Percentiles rank a stretch among this genome's conserved stretches.
Evolutionary conservation across 2,797 vertebrate genomes (phyloP).

Genomic region (Micropoecilia bifurca): DNA sequence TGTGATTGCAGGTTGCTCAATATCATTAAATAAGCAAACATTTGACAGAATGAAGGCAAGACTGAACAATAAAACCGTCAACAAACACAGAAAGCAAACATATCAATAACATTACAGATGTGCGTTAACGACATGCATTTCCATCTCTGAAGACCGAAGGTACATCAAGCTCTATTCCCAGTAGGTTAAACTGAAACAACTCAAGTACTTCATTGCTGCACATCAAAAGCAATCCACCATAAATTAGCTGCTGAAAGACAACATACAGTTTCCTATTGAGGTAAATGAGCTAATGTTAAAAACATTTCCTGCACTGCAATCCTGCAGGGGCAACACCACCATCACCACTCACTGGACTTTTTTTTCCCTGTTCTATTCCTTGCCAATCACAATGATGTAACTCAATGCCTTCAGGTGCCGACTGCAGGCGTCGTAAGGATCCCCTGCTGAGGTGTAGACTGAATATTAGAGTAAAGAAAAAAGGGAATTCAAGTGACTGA

Average conservation of each 20-base stretch:
- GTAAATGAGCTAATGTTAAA: slow-evolving; percentile 74
- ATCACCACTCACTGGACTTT: background rate
- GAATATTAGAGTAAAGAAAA: background rate
- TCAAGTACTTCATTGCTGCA: slow-evolving; percentile 70
- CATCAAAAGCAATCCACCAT: slow-evolving; percentile 69
- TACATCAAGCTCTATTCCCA: slow-evolving; percentile 71
- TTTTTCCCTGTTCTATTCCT: background rate
- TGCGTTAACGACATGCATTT: slow-evolving; percentile 52
- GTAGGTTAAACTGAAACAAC: slow-evolving; percentile 76
- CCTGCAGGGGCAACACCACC: slow-evolving; percentile 34
- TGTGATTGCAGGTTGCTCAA: slow-evolving; percentile 33
- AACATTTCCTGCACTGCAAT: slow-evolving; percentile 75
- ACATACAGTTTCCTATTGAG: slow-evolving; percentile 73
- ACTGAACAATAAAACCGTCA: slow-evolving; percentile 34
- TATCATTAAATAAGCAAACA: slow-evolving; percentile 30
- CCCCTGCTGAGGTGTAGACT: background rate
- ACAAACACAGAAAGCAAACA: slow-evolving; percentile 54
- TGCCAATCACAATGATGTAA: slow-evolving; percentile 1
- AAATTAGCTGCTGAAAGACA: slow-evolving; percentile 72
- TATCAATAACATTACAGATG: slow-evolving; percentile 65
- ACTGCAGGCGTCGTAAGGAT: background rate
- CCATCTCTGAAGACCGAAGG: slow-evolving; percentile 62
- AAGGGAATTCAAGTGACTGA: background rate
- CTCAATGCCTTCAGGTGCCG: background rate
- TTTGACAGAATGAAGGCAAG: slow-evolving; percentile 35